These are phyloP conservation scores for Calypte anna DNA, from an alignment of 2,113 vertebrate species.

Conservation along the genomic window DNA sequence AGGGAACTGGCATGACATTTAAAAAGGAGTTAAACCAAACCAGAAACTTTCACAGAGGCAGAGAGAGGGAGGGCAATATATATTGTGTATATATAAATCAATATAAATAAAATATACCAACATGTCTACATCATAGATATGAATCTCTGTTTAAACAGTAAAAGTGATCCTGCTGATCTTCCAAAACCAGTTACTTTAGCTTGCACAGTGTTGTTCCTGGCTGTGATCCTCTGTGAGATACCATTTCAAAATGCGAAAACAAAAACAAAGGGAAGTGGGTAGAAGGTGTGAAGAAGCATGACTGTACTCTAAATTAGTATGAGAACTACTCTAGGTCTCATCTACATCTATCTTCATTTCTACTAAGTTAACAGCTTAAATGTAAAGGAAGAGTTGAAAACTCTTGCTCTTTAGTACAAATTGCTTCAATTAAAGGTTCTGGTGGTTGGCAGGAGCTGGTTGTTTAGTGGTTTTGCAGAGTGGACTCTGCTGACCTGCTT, in stretches of 20 bases:
- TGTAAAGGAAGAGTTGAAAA: not conserved
- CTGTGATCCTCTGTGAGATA: not conserved
- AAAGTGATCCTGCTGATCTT: not conserved
- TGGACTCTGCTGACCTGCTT: not conserved
- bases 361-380: not conserved
- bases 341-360: not conserved
- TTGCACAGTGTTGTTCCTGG: not conserved
- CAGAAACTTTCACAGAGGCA: not conserved
- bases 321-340: not conserved
- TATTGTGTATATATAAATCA: not conserved
- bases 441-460: not conserved
- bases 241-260: not conserved
- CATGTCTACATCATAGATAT: not conserved
- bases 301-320: not conserved
- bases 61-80: not conserved
- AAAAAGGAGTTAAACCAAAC: not conserved
- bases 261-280: not conserved
- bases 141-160: not conserved
- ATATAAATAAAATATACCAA: not conserved
- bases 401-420: not conserved
- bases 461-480: not conserved
- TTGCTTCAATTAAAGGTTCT: conserved; percentile 16
- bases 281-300: not conserved
- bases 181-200: not conserved
- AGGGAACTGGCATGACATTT: not conserved